Evolutionary conservation across 2,797 vertebrate species (phyloP).

Genomic region (Eremophila alpestris): DNA sequence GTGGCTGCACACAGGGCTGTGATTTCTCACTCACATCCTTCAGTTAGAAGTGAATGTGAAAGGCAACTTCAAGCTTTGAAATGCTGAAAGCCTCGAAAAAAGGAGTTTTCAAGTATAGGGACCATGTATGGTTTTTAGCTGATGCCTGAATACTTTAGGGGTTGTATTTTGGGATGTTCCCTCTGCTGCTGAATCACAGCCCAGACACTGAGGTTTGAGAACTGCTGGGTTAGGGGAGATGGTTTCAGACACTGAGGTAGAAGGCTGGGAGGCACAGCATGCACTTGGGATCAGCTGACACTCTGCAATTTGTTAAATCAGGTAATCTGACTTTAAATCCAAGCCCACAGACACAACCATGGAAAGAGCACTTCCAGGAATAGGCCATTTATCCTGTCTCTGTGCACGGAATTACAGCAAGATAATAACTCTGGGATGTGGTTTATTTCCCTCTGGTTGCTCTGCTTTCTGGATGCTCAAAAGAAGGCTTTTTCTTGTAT

Average conservation of each 20-base stretch:
- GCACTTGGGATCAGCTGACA: neutral
- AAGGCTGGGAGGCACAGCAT: neutral
- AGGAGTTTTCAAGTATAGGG: neutral
- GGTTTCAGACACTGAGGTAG: neutral
- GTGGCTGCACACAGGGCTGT: neutral
- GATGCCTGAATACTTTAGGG: neutral
- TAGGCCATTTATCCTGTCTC: neutral
- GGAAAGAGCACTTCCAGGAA: constrained; percentile 18
- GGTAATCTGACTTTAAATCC: constrained; percentile 10
- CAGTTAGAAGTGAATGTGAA: neutral
- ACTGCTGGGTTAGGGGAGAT: neutral
- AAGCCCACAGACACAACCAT: neutral
- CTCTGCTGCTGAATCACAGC: neutral
- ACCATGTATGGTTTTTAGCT: neutral
- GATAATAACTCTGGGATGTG: neutral
- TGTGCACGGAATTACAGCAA: neutral
- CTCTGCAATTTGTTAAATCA: neutral
- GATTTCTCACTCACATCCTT: neutral
- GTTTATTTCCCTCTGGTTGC: neutral
- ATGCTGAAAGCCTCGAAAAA: fast-evolving
- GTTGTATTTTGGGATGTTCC: neutral
- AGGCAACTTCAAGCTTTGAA: neutral
- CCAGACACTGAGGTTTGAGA: neutral
- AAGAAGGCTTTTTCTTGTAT: fast-evolving
- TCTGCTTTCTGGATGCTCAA: neutral